A percentile compares a stretch with the other conserved stretches of the same genome.
Conservation (phyloP, 2,888 invertebrate genomes). For the Eucera pruinosa region DNA sequence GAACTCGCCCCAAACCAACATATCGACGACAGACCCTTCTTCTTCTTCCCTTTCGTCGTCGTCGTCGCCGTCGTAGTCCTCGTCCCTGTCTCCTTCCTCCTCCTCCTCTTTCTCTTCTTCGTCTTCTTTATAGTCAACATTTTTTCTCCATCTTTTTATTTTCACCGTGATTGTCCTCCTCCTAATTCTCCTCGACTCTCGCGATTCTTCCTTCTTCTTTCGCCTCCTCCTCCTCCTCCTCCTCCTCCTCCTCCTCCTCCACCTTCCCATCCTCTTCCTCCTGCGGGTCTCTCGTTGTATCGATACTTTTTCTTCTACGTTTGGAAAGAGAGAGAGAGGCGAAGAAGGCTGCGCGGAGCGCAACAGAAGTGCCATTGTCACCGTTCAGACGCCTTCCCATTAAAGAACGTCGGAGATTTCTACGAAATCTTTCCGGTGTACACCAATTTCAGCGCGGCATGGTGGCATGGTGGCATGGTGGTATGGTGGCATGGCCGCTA, state of each 20-base stretch:
- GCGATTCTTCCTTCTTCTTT: conserved; percentile 59
- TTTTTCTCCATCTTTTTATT: conserved; percentile 49
- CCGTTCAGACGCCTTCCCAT: conserved; percentile 50
- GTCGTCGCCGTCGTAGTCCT: neutral
- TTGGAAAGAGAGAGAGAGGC: neutral
- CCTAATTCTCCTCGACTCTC: conserved; percentile 66
- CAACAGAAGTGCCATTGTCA: conserved; percentile 68
- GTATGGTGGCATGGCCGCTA: conserved; percentile 69
- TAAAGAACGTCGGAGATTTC: conserved; percentile 61
- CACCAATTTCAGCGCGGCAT: conserved; percentile 69
- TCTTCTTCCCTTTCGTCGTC: conserved; percentile 6
- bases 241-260: conserved; percentile 1
- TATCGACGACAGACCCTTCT: conserved; percentile 32
- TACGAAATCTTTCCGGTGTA: conserved; percentile 68
- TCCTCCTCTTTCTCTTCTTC: conserved; percentile 40
- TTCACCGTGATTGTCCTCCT: conserved; percentile 58
- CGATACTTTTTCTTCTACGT: conserved; percentile 38
- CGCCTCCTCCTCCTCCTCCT: too few species aligned
- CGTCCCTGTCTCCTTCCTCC: neutral
- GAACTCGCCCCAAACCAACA: conserved; percentile 28
- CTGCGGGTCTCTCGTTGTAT: conserved; percentile 20
- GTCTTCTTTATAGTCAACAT: conserved; percentile 50
- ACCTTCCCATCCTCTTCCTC: neutral
- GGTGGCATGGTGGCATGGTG: conserved; percentile 70
- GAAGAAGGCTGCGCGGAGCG: neutral